phyloP scores from a whole-genome alignment of 1,140 invertebrate genomes.

The Ooceraea biroi region DNA sequence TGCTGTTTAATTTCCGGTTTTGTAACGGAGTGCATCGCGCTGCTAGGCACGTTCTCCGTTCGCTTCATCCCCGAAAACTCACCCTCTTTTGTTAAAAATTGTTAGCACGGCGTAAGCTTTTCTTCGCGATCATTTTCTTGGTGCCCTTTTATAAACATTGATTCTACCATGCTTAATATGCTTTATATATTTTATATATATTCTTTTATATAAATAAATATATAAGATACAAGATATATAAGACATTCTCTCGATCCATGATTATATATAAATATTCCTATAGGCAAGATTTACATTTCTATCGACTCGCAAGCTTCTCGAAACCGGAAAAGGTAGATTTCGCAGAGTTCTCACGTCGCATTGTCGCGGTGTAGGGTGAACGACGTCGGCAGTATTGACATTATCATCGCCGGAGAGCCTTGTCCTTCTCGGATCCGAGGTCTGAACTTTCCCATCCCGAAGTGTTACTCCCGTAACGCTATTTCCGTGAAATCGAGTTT shows the following conservation, averaged over 20 bases:
- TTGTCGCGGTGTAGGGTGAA: neutral
- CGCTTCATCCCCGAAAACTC: neutral
- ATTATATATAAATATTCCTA: too few species aligned
- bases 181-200: too few species aligned
- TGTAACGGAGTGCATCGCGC: slow-evolving; percentile 63
- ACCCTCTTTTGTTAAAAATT: neutral
- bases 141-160: too few species aligned
- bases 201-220: too few species aligned
- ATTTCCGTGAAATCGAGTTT: slow-evolving; percentile 33
- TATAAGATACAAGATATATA: too few species aligned
- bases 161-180: too few species aligned
- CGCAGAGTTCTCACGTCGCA: neutral
- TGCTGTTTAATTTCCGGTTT: slow-evolving; percentile 79
- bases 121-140: too few species aligned
- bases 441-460: neutral
- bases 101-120: too few species aligned
- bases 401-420: neutral
- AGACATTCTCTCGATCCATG: too few species aligned
- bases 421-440: neutral
- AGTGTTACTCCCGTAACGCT: neutral
- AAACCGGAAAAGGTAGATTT: too few species aligned
- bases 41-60: neutral
- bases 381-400: neutral
- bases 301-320: too few species aligned
- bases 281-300: too few species aligned